Evolutionary conservation across 2,113 vertebrate genomes (phyloP).

Genomic region (Sturnus vulgaris): DNA sequence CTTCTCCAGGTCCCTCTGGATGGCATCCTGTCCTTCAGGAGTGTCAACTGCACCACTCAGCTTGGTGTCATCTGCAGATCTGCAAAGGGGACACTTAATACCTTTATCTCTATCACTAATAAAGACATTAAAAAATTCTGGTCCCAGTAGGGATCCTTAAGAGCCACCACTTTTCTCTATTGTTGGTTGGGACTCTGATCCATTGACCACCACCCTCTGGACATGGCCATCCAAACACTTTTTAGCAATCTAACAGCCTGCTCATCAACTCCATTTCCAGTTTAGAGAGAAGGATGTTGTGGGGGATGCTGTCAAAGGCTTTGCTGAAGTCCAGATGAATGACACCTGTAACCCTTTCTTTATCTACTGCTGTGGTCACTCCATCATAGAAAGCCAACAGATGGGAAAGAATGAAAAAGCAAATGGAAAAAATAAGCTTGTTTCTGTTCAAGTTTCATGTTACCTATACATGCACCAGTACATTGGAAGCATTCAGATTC

Average conservation of each 20-base stretch:
- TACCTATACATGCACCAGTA: neutral
- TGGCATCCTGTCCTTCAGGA: neutral
- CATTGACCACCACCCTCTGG: too few species aligned
- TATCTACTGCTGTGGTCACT: neutral
- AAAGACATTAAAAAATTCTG: neutral
- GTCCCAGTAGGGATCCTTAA: neutral
- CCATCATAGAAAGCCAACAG: neutral
- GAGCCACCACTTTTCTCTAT: too few species aligned
- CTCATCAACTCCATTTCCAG: neutral
- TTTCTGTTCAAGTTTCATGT: neutral
- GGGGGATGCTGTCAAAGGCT: neutral
- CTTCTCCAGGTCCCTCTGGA: neutral
- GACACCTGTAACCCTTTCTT: neutral
- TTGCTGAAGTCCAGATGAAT: neutral
- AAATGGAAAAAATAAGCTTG: neutral
- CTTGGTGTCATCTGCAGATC: neutral
- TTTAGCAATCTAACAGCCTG: neutral
- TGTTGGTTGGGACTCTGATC: fast-evolving
- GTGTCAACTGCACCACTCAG: neutral
- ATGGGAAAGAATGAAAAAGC: neutral
- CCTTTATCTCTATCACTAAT: neutral
- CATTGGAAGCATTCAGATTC: neutral
- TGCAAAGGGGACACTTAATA: neutral
- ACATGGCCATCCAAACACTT: neutral
- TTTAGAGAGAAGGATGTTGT: neutral